Evolutionary conservation across 2,888 invertebrate species (phyloP), one percentile per base, ranked within the genome.

Genomic region (Syritta pipiens): DNA sequence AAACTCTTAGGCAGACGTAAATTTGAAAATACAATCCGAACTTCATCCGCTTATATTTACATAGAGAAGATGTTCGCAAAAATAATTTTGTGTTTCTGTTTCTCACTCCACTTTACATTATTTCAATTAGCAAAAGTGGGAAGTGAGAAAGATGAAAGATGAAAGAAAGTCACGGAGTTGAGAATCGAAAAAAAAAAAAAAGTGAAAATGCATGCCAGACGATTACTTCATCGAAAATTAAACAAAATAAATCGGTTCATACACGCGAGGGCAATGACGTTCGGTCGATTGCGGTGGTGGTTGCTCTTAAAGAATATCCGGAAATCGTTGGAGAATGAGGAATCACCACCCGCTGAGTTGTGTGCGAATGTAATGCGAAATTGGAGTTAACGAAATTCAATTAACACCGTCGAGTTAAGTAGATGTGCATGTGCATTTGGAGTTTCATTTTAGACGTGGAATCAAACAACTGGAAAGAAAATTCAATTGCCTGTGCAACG

Each of bases 41-140:
- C 19, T 1, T 14, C 55, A 67, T 67, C 55, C 48, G 48, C 28
- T 67, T 30, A 46, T 28, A 44, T 24, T 40, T 32, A 24, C 19
- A 35, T 46, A 35, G 40, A 51, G 40, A 51, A 12, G 9, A 7
- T 35, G 26, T 42, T 57, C 9, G 22, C 37, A 55, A n/a, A 10
- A 2, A 12, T 32, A 26, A 19, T 32, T 12, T 46, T 22, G 14
- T 37, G 30, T 32, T 30, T 42, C 32, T 24, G 20, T 37, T 24
- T 4, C 6, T 17, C 17, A n/a, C n/a, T n/a, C n/a, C n/a, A n/a
- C 32, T 20, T 68, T 59, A 40, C 24, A 51, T 76, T 57, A 69
- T 17, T 62, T 76, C 76, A 76, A 76, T 76, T 76, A 59, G 49
- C 63, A 49, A 57, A 63, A 75, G 49, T 63, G 49, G 51, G 7